Evolutionary conservation across 1,140 invertebrate species (phyloP), one percentile per base, ranked within the genome.

Genomic region (Euwallacea similis): DNA sequence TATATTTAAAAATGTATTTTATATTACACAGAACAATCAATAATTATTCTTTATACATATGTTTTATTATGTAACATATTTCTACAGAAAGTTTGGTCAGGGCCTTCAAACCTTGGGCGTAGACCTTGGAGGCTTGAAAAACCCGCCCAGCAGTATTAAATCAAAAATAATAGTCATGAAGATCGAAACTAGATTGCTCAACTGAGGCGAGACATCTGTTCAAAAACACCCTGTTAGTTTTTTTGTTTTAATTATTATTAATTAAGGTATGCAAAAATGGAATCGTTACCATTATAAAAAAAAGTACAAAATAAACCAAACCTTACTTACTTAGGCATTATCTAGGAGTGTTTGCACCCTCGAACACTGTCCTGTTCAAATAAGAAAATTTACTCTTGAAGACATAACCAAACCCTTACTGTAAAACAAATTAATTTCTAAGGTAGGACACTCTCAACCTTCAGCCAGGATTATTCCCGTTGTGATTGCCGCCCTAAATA

Each of bases 361-460:
- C 21, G 21, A 58, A 13, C 16, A 58, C 55, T 13, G 11, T 44
- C 21, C 21, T 2, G 21, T 33, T 33, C 21, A 33, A 33, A 33
- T 33, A 33, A 33, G 21, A 33, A 33, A 33, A 33, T 33, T 33
- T 33, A 33, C 21, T 33, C 21, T 33, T 33, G 21, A 33, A 50
- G 69, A 60, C 43, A 66, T 65, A 66, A 71, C 72, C 72, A 58
- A 71, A 66, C 66, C 72, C 68, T 74, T 74, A 74, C 63, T 73
- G 66, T 71, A 71, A 74, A 74, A 73, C 70, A 46, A 55, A 61
- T 33, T 64, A 43, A 64, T 33, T 33, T 41, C 10, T 33, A 42
- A n/a, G 10, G 42, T 41, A 43, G 59, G 11, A 62, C 59, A 62
- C 16, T 21, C 44, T 53, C 21, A 21, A 47, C 42, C 62, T 47